A percentile compares a stretch with the other conserved stretches of the same genome.
phyloP scores from a whole-genome alignment of 2,113 vertebrate species.

The Cyanoderma ruficeps region DNA sequence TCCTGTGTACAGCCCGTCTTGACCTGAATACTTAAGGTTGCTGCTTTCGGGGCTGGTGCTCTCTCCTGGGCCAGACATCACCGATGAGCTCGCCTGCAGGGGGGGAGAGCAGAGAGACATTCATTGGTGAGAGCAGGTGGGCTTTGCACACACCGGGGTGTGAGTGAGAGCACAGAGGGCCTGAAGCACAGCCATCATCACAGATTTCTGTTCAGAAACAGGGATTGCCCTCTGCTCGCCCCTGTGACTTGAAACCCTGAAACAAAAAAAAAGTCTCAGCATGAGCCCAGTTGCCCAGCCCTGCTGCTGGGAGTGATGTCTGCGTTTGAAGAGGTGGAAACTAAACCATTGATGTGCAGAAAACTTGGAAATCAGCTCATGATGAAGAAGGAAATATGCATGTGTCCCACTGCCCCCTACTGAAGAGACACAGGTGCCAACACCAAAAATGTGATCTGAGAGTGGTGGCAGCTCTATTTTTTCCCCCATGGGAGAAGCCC shows the following conservation, averaged over 20 bases:
- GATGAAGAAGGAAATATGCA: rapidly evolving
- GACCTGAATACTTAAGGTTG: slow-evolving; percentile 88
- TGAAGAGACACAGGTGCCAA: background rate
- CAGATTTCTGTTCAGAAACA: background rate
- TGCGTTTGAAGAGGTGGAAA: background rate
- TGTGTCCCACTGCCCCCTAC: background rate
- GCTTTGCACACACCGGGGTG: rapidly evolving
- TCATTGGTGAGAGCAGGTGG: background rate
- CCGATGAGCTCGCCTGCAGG: slow-evolving; percentile 82
- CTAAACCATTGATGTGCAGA: background rate
- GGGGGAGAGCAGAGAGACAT: background rate
- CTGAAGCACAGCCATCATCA: background rate
- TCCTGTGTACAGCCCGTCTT: slow-evolving; percentile 87
- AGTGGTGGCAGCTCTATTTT: background rate
- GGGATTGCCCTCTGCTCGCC: background rate
- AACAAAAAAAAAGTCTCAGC: background rate
- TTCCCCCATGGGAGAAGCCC: background rate
- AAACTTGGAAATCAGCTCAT: background rate
- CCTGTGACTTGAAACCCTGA: background rate
- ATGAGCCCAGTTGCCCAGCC: rapidly evolving
- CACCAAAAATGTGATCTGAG: background rate
- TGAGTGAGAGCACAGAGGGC: rapidly evolving
- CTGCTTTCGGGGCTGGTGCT: slow-evolving; percentile 80
- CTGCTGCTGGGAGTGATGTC: background rate
- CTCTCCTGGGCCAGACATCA: slow-evolving; percentile 85